These are phyloP conservation scores for Tachypleus tridentatus DNA, from an alignment of 1,140 invertebrate genomes.

Conservation along the genomic window DNA sequence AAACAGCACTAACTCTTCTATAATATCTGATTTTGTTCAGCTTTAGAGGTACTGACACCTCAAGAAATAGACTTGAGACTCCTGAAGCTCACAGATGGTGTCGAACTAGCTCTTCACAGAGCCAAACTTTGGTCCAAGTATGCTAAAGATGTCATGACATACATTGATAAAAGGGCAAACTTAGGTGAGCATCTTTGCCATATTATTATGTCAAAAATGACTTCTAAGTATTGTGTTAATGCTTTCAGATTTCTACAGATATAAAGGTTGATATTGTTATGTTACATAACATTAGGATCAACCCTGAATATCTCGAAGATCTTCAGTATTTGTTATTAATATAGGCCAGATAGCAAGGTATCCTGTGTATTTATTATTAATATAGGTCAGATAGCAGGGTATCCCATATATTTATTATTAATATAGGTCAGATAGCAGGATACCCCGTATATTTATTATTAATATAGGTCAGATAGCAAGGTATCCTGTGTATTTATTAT, in stretches of 20 bases:
- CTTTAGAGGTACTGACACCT: slow-evolving; percentile 9
- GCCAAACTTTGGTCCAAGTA: slow-evolving; percentile 47
- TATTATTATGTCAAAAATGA: neutral
- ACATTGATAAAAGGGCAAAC: slow-evolving; percentile 41
- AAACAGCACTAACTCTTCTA: too few species aligned
- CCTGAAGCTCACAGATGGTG: slow-evolving; percentile 35
- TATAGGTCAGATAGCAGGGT: too few species aligned
- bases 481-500: too few species aligned
- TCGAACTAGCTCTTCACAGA: slow-evolving; percentile 39
- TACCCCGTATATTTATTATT: too few species aligned
- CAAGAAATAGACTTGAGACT: slow-evolving; percentile 34
- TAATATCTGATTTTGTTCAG: too few species aligned
- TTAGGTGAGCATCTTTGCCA: slow-evolving; percentile 9
- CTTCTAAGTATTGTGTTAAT: neutral
- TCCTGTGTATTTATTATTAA: too few species aligned
- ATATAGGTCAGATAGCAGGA: too few species aligned
- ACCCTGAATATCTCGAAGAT: too few species aligned
- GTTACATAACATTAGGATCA: neutral
- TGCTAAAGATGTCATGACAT: slow-evolving; percentile 41
- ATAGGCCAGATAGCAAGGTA: too few species aligned
- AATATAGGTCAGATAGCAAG: too few species aligned
- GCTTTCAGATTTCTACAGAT: neutral
- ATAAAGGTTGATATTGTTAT: neutral
- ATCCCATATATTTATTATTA: too few species aligned
- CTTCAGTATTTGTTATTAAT: too few species aligned